These are phyloP conservation scores for Hyla sarda DNA, from an alignment of 2,113 vertebrate genomes.

Conservation along the genomic window DNA sequence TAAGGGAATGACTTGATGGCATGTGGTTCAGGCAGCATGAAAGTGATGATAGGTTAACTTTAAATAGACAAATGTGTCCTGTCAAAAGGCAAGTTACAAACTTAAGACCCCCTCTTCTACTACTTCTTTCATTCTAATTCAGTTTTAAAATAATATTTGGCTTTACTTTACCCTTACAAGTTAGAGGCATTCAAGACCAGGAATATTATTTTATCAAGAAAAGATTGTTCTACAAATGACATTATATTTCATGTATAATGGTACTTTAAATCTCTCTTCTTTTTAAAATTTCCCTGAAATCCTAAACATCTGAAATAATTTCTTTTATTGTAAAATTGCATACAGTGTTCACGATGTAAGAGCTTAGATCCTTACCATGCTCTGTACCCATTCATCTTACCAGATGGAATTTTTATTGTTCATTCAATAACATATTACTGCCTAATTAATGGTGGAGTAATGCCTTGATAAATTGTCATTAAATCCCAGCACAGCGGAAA, in stretches of 20 bases:
- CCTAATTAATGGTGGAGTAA: slow-evolving; percentile 57
- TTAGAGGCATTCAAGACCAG: background rate
- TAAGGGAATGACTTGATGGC: too few relatives aligned
- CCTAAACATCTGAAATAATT: slow-evolving; percentile 25
- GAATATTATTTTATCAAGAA: slow-evolving; percentile 14
- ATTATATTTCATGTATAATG: slow-evolving; percentile 16
- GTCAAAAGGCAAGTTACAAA: background rate
- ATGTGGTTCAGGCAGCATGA: too few relatives aligned
- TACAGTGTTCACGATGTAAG: background rate
- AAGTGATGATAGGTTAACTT: too few relatives aligned
- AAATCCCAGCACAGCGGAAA: slow-evolving; percentile 47
- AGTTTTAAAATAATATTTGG: background rate
- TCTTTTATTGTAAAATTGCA: slow-evolving; percentile 14
- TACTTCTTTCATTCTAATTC: background rate
- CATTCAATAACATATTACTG: slow-evolving; percentile 58
- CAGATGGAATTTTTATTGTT: slow-evolving; percentile 57
- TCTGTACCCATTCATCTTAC: slow-evolving; percentile 41
- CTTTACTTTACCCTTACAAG: background rate
- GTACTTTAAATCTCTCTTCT: background rate
- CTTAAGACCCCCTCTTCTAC: background rate
- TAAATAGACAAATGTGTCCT: too few relatives aligned
- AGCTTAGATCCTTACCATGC: slow-evolving; percentile 17
- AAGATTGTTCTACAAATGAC: slow-evolving; percentile 13
- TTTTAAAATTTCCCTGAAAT: slow-evolving; percentile 36
- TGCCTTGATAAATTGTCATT: slow-evolving; percentile 60